These are phyloP conservation scores for Chanos chanos DNA, from an alignment of 2,797 vertebrate genomes.

Conservation along the genomic window DNA sequence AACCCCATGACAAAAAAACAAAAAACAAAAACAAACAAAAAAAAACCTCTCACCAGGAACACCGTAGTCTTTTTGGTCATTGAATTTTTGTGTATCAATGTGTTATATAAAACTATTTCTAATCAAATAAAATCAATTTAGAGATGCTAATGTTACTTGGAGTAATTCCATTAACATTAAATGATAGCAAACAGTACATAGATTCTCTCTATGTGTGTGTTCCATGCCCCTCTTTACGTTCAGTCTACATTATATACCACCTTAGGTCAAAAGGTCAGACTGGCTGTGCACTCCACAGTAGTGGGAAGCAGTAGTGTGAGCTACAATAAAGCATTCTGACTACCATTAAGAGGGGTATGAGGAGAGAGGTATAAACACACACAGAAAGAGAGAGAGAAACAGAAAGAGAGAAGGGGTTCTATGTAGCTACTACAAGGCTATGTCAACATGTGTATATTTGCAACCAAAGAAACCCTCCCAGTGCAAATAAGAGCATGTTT, in stretches of 20 bases:
- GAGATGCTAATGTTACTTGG: neutral
- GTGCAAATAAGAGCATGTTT: conserved; percentile 41
- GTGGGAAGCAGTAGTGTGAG: too few species aligned
- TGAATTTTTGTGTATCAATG: conserved; percentile 24
- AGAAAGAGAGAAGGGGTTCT: neutral
- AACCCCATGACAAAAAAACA: neutral
- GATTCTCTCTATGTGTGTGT: too few species aligned
- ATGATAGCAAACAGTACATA: neutral
- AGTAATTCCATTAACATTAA: neutral
- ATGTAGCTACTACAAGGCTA: neutral
- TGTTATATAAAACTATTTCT: neutral
- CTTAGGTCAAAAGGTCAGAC: too few species aligned
- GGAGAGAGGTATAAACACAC: too few species aligned
- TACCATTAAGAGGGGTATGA: too few species aligned
- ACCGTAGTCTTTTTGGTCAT: conserved; percentile 47
- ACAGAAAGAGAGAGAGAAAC: neutral
- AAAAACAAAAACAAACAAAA: conserved; percentile 21
- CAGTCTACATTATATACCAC: too few species aligned
- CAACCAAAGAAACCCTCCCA: conserved; percentile 19
- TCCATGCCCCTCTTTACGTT: too few species aligned
- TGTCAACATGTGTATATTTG: conserved; percentile 25
- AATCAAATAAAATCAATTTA: neutral
- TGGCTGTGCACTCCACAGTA: too few species aligned
- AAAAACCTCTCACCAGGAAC: conserved; percentile 4
- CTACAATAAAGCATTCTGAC: neutral